A percentile compares a stretch with the other conserved stretches of the same genome.
These are phyloP conservation scores for Drosophila mulleri DNA, from an alignment of 2,888 invertebrate genomes.

Conservation along the genomic window DNA sequence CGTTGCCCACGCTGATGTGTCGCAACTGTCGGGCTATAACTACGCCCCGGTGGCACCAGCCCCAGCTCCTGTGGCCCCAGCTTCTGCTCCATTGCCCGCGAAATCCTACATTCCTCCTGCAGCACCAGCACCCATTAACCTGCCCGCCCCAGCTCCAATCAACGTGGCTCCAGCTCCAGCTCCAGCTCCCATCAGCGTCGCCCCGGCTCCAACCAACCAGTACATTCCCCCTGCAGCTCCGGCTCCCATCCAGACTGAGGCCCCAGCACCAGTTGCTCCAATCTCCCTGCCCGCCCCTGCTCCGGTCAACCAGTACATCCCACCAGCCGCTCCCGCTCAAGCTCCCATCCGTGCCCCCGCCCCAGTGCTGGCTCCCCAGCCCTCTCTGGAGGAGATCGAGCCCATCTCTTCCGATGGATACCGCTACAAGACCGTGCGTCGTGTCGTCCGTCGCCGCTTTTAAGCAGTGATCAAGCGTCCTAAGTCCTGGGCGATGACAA, in stretches of 20 bases:
- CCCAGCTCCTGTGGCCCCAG: constrained; percentile 58
- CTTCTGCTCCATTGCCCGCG: constrained; percentile 33
- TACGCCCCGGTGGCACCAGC: constrained; percentile 63
- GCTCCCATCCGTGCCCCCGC: constrained; percentile 40
- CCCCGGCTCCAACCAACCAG: neutral
- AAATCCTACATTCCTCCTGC: constrained; percentile 57
- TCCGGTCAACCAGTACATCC: constrained; percentile 9
- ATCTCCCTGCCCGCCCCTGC: constrained; percentile 5
- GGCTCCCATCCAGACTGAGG: neutral
- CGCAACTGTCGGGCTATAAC: constrained; percentile 75
- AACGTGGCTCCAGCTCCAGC: neutral
- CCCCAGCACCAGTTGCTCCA: constrained; percentile 29
- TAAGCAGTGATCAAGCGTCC: constrained; percentile 35
- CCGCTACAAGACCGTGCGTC: constrained; percentile 78
- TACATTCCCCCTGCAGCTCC: neutral
- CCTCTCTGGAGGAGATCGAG: constrained; percentile 75
- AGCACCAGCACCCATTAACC: constrained; percentile 49
- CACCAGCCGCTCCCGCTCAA: constrained; percentile 28
- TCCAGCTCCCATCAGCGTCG: neutral
- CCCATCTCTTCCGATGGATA: constrained; percentile 75
- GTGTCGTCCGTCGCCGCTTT: constrained; percentile 74
- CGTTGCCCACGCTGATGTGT: constrained; percentile 74
- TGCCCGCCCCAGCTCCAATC: constrained; percentile 4
- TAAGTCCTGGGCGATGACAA: constrained; percentile 25
- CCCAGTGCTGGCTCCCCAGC: constrained; percentile 44